Evolutionary conservation across 2,888 invertebrate genomes (phyloP).

Genomic region (Synanthedon andrenaeformis): DNA sequence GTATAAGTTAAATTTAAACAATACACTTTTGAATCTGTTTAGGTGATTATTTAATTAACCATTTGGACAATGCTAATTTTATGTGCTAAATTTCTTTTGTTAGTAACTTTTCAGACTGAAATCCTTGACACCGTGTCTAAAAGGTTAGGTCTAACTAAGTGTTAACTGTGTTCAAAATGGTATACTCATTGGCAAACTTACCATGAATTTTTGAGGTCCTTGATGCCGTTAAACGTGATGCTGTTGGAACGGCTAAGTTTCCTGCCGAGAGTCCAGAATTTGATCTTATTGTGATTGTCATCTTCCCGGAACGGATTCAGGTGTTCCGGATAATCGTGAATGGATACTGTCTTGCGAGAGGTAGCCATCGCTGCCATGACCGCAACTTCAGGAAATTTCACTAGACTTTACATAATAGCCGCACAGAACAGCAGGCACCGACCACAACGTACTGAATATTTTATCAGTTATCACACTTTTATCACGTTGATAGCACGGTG

Average conservation of each 20-base stretch:
- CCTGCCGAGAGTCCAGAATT: slow-evolving; percentile 72
- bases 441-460: slow-evolving; percentile 33
- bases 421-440: slow-evolving; percentile 37
- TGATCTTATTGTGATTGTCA: slow-evolving; percentile 72
- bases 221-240: slow-evolving; percentile 72
- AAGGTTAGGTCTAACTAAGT: too few relatives aligned
- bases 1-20: too few relatives aligned
- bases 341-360: slow-evolving; percentile 65
- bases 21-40: too few relatives aligned
- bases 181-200: slow-evolving; percentile 34
- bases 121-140: too few relatives aligned
- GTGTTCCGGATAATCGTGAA: slow-evolving; percentile 81
- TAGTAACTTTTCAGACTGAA: too few relatives aligned
- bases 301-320: slow-evolving; percentile 81
- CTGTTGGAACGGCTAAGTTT: slow-evolving; percentile 70
- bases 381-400: slow-evolving; percentile 26
- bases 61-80: not conserved
- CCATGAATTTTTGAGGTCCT: slow-evolving; percentile 71
- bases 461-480: slow-evolving; percentile 65
- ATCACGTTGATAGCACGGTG: slow-evolving; percentile 51
- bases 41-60: too few relatives aligned
- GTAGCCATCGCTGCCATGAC: slow-evolving; percentile 53
- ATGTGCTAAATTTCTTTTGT: not conserved
- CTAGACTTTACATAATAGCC: slow-evolving; percentile 56
- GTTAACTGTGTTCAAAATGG: too few relatives aligned